Evolutionary conservation across 2,113 vertebrate genomes (phyloP).

Genomic region (Ceyx melanurus): DNA sequence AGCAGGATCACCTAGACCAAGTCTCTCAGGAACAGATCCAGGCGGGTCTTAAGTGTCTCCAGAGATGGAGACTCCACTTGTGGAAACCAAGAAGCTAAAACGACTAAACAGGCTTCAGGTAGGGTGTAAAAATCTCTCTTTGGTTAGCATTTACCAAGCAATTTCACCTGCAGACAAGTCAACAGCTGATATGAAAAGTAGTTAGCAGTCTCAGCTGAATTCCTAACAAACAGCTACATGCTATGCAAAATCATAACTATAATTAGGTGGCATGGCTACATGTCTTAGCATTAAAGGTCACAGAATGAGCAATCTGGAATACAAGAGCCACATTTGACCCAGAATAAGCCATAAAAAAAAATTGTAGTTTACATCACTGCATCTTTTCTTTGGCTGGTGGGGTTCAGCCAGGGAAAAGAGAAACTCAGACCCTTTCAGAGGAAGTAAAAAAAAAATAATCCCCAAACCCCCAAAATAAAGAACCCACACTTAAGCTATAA

Average conservation of each 20-base stretch:
- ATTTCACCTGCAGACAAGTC: not conserved
- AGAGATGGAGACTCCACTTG: no score
- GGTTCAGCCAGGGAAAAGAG: not conserved
- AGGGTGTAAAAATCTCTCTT: not conserved
- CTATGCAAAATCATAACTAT: not conserved
- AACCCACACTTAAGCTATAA: not conserved
- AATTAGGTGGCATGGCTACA: not conserved
- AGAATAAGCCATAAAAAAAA: not conserved
- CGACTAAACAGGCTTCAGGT: not conserved
- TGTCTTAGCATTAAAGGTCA: not conserved
- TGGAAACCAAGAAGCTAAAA: not conserved
- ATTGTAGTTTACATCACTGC: not conserved
- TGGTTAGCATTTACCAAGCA: not conserved
- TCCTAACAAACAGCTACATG: not conserved
- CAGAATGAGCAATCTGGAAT: not conserved
- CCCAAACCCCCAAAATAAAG: not conserved
- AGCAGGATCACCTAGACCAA: no score
- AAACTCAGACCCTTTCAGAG: not conserved
- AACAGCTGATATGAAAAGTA: not conserved
- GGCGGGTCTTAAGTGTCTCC: no score
- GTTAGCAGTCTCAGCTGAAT: not conserved
- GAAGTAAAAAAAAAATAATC: not conserved
- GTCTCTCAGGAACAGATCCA: no score
- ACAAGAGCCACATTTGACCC: not conserved
- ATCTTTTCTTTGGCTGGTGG: not conserved